These are phyloP conservation scores for Desmodus rotundus DNA, from an alignment of 2,113 vertebrate genomes.

Conservation along the genomic window DNA sequence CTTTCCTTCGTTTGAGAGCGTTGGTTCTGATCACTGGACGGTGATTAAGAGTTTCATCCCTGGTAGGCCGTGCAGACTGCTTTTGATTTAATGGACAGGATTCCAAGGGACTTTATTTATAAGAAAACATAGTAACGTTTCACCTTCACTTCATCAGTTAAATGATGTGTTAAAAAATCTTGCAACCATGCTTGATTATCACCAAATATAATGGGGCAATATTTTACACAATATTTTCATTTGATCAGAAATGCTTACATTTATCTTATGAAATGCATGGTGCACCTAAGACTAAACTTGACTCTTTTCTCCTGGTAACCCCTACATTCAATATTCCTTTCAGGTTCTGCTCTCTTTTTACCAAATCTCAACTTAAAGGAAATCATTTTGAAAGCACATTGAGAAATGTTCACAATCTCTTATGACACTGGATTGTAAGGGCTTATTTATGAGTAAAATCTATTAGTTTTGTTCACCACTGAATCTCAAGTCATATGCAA, in stretches of 20 bases:
- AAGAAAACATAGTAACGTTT: background rate
- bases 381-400: background rate
- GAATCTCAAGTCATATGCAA: accelerated
- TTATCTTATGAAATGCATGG: background rate
- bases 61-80: background rate
- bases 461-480: background rate
- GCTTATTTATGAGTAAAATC: background rate
- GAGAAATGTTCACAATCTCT: background rate
- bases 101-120: background rate
- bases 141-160: background rate
- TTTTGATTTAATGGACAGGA: background rate
- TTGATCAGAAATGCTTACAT: background rate
- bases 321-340: background rate
- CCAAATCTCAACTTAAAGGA: background rate
- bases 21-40: background rate
- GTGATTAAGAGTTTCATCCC: background rate
- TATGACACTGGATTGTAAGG: background rate
- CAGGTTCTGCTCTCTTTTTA: background rate
- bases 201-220: background rate
- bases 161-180: background rate
- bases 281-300: background rate
- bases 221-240: background rate
- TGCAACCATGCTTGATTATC: background rate
- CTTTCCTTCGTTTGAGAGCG: background rate
- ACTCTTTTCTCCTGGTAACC: background rate